Evolutionary conservation across 2,113 vertebrate genomes (phyloP).

Genomic region (Eurystomus gularis): DNA sequence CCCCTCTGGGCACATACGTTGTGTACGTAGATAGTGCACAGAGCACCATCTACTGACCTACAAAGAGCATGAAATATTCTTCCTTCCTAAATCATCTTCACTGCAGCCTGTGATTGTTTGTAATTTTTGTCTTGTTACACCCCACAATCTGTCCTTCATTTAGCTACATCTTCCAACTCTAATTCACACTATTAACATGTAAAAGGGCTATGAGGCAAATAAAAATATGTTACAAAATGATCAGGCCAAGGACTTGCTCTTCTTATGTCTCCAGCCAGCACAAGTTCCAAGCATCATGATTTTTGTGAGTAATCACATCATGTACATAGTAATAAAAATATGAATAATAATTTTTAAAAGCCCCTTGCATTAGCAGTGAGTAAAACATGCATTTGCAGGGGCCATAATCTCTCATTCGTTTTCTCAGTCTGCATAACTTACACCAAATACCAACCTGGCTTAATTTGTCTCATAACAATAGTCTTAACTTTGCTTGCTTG

Average conservation of each 20-base stretch:
- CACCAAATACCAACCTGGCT: not conserved
- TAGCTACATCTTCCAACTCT: not conserved
- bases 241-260: not conserved
- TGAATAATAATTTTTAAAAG: no score
- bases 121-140: not conserved
- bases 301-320: not conserved
- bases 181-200: not conserved
- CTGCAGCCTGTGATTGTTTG: not conserved
- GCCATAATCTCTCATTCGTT: not conserved
- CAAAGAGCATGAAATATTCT: not conserved
- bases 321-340: not conserved
- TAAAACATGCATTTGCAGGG: not conserved
- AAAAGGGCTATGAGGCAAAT: not conserved
- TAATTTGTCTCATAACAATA: not conserved
- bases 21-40: not conserved
- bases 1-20: accelerated
- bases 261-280: not conserved
- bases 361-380: not conserved
- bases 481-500: not conserved
- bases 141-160: not conserved
- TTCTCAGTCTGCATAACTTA: not conserved
- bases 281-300: not conserved
- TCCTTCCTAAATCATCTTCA: not conserved
- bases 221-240: not conserved
- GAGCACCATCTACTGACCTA: conserved; percentile 5